Conservation (phyloP, 2,113 vertebrate species). For the Erythrocercus mccallii region DNA sequence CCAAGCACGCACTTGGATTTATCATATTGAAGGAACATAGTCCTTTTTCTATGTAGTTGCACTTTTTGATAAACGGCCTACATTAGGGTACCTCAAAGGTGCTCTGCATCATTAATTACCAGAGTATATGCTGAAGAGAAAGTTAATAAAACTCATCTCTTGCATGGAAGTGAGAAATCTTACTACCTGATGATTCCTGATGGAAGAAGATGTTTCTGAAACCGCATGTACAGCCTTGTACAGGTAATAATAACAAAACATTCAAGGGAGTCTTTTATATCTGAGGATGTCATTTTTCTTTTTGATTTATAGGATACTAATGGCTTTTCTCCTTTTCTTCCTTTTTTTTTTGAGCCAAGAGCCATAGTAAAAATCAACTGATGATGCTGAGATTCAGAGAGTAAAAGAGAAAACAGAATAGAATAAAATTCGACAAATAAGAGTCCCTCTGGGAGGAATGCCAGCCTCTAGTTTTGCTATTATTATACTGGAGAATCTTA, state of each 20-base stretch:
- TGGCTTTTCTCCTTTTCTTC: neutral
- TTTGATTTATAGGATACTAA: conserved; percentile 66
- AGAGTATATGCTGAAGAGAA: conserved; percentile 48
- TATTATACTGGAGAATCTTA: conserved; percentile 76
- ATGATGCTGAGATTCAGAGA: neutral
- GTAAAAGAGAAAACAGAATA: neutral
- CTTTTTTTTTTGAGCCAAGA: neutral
- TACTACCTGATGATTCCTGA: conserved; percentile 40
- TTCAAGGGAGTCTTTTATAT: conserved; percentile 65
- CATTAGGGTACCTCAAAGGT: conserved; percentile 43
- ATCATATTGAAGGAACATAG: conserved; percentile 26
- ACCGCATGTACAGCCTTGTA: conserved; percentile 56
- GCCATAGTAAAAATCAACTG: conserved; percentile 29
- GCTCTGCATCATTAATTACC: conserved; percentile 66
- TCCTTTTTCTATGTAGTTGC: neutral
- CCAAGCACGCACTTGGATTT: neutral
- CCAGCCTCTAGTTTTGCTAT: conserved; percentile 48
- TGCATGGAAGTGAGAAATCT: conserved; percentile 55
- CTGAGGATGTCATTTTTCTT: conserved; percentile 62
- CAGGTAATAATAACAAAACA: conserved; percentile 70
- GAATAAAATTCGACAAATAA: conserved; percentile 34
- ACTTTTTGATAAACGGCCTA: conserved; percentile 39
- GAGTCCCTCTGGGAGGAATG: conserved; percentile 58
- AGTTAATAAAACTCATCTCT: conserved; percentile 66
- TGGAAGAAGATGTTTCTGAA: conserved; percentile 62